Evolutionary conservation across 2,113 vertebrate species (phyloP), one percentile per base, ranked within the genome.

Genomic region (Gadus macrocephalus): DNA sequence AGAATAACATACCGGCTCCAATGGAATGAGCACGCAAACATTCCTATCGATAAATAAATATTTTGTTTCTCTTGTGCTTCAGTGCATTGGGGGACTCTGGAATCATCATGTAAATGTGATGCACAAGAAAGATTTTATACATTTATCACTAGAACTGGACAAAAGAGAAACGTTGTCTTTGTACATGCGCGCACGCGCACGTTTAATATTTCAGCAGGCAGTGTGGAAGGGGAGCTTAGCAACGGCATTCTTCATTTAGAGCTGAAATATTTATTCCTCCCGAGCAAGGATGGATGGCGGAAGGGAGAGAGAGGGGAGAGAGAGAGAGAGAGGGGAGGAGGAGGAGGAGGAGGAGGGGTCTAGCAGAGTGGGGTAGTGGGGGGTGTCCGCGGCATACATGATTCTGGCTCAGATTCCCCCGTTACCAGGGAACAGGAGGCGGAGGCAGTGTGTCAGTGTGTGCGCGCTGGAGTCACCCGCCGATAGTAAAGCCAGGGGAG

Each of bases 401-500:
- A 84, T 80, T 81, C 84, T 87, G 79, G 83, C 74, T 81, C 66
- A 11, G 66, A 73, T 81, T 84, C 84, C 78, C 60, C 86, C 73
- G 90, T 93, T 91, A 88, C 92, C 85, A 91, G 81, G 90, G 86
- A 82, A 70, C 83, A 62, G 78, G 63, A 73, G 74, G 68, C 75
- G 76, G 74, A 73, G 79, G 72, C 66, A 42, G 73, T 22, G 66
- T 66, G 72, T 14, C 64, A 66, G 75, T 66, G 70, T 67, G 74
- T 64, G 38, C 58, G 75, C 20, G 73, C 68, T 59, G n/a, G 58
- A 19, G 56, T 27, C 31, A n/a, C 22, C 15, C 49, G 35, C 5
- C 42, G 8, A 49, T 61, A 19, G 31, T 20, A 19, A 15, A 56
- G 35, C 5, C 42, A 60, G 49, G 66, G 77, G 67, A 78, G 72